These are phyloP conservation scores for Pogonomyrmex barbatus DNA, from an alignment of 1,140 invertebrate species.

Conservation along the genomic window DNA sequence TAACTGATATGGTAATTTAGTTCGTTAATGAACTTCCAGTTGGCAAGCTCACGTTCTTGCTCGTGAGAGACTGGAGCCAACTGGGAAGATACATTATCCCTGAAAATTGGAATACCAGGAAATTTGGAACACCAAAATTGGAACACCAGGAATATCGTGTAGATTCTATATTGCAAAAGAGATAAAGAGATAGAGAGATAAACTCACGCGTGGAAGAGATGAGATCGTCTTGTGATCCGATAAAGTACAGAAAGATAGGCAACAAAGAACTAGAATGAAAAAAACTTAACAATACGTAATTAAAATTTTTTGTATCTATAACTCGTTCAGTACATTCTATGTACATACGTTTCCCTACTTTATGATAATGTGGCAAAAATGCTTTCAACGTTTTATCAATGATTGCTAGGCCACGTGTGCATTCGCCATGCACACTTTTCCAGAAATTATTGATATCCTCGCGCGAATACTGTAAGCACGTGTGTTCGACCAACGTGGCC, in stretches of 20 bases:
- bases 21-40: conserved; percentile 80
- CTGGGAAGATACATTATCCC: conserved; percentile 73
- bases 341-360: not conserved
- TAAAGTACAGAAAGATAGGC: conserved; percentile 13
- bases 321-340: too few species aligned
- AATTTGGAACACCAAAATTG: too few species aligned
- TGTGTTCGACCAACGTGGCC: conserved; percentile 75
- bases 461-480: conserved; percentile 70
- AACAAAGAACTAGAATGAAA: not conserved
- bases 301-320: not conserved
- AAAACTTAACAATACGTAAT: not conserved
- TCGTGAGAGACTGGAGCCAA: conserved; percentile 65
- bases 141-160: conserved; percentile 40
- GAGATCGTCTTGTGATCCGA: conserved; percentile 9
- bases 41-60: conserved; percentile 73
- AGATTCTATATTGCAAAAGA: conserved; percentile 50
- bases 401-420: conserved; percentile 62
- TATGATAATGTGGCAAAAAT: conserved; percentile 54
- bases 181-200: conserved; percentile 66
- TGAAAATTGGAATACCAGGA: conserved; percentile 74
- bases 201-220: conserved; percentile 36
- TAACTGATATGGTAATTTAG: conserved; percentile 80
- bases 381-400: conserved; percentile 81
- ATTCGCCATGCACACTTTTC: conserved; percentile 15
- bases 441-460: conserved; percentile 55